Base-by-base conservation (phyloP, 2,797 vertebrate genomes). In the Manis pentadactyla region DNA sequence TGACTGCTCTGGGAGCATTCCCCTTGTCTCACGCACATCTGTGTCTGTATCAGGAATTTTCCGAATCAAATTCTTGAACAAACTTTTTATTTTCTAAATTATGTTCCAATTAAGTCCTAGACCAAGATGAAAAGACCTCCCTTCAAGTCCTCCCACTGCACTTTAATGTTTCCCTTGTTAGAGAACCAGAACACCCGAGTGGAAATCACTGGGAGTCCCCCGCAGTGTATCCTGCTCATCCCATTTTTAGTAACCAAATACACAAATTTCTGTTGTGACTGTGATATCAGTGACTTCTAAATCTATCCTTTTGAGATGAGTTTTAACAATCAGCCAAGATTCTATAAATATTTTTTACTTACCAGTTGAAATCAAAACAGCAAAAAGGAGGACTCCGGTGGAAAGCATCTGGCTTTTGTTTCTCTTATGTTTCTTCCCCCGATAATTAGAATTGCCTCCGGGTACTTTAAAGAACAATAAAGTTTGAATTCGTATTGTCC, bases 321-420 rank as follows among this genome's bases (percentile, higher is more conserved):
- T 86, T 93, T 49, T 66, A 57, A 82, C 46, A 91, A 53, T 42
- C 57, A 96, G 29, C 9, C 34, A 29, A 11, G 18, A 39, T 93
- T 88, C 77, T 61, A 61, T 89, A 74, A n/a, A 68, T 77, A 14
- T 73, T 71, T 81, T 84, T 94, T 68, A 97, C 97, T 98, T 98
- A 98, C 98, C 98, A 4, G 89, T 89, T 37, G 96, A 97, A 97
- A 95, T 87, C 4, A 82, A 71, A 51, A 55, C 81, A 68, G 39
- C 5, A 2, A 93, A 63, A 88, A 97, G 0, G 42, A 97, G 39
- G 37, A 92, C 37, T 69, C 73, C 84, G 63, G 63, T 73, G 69
- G 91, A 10, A 23, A 81, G 68, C 97, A 97, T 97, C 68, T 96
- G 93, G 53, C 13, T 5, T 53, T 64, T 73, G 64, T 89, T 93